A percentile compares a stretch with the other conserved stretches of the same genome.
Evolutionary conservation across 2,888 invertebrate species (phyloP).

Genomic region (Drosophila kambysellisi): DNA sequence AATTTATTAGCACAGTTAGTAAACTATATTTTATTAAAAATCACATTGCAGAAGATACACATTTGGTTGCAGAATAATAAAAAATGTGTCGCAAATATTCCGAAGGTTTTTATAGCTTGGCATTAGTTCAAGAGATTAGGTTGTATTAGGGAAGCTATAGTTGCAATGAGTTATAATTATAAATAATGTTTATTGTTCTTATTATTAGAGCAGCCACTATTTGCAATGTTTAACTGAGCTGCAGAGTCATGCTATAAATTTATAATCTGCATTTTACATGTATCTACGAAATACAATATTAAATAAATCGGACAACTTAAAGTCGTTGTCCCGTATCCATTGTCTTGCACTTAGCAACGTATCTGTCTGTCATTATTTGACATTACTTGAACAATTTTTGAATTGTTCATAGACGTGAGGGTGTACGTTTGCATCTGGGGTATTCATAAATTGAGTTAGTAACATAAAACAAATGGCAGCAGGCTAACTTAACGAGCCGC

Average conservation of each 20-base stretch:
- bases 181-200: background rate
- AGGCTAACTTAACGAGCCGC: slow-evolving; percentile 65
- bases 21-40: background rate
- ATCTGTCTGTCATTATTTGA: slow-evolving; percentile 5
- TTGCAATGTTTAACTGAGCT: background rate
- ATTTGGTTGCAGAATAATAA: background rate
- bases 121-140: background rate
- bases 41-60: background rate
- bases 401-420: slow-evolving; percentile 22
- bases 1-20: background rate
- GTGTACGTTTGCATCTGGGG: slow-evolving; percentile 11
- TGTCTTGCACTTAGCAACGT: background rate
- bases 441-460: slow-evolving; percentile 72
- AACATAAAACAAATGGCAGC: slow-evolving; percentile 73
- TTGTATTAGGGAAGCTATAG: background rate
- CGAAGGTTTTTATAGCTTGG: background rate
- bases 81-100: background rate
- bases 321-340: background rate
- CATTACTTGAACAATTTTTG: slow-evolving; percentile 17
- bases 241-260: no score
- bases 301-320: background rate
- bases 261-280: background rate
- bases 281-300: background rate
- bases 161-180: background rate
- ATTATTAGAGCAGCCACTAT: background rate